Conservation (phyloP, 1,140 invertebrate species). For the Drosophila saltans region DNA sequence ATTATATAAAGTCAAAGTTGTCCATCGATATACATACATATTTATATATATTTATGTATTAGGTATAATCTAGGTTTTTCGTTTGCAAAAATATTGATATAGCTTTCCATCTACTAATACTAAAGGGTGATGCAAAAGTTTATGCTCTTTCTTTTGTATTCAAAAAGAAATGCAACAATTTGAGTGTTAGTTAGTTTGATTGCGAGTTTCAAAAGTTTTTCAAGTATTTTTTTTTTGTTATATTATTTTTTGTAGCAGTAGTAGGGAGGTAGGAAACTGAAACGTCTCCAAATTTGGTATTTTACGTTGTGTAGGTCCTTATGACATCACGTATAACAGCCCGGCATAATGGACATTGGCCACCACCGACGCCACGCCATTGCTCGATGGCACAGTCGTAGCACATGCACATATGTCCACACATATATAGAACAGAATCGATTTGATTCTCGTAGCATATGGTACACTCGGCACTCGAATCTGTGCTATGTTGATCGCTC, state of each 20-base stretch:
- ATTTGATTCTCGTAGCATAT: constrained; percentile 97
- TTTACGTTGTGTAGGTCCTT: constrained; percentile 95
- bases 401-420: constrained; percentile 99
- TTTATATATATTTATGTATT: constrained; percentile 2
- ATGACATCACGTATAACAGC: constrained; percentile 97
- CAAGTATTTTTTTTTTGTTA: neutral
- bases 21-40: constrained; percentile 19
- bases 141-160: constrained; percentile 25
- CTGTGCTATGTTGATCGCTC: constrained; percentile 83
- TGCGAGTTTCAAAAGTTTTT: constrained; percentile 58
- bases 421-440: constrained; percentile 97
- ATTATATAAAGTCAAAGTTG: constrained; percentile 46
- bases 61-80: constrained; percentile 17
- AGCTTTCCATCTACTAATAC: constrained; percentile 42
- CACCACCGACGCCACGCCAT: constrained; percentile 94
- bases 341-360: constrained; percentile 96
- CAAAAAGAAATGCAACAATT: constrained; percentile 40
- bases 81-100: constrained; percentile 58
- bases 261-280: constrained; percentile 39
- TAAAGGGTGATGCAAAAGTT: constrained; percentile 32
- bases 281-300: constrained; percentile 27
- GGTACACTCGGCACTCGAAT: constrained; percentile 91
- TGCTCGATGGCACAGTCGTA: constrained; percentile 97
- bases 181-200: constrained; percentile 47
- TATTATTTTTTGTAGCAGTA: neutral